Evolutionary conservation across 2,113 vertebrate genomes (phyloP).

Genomic region (Laterallus jamaicensis): DNA sequence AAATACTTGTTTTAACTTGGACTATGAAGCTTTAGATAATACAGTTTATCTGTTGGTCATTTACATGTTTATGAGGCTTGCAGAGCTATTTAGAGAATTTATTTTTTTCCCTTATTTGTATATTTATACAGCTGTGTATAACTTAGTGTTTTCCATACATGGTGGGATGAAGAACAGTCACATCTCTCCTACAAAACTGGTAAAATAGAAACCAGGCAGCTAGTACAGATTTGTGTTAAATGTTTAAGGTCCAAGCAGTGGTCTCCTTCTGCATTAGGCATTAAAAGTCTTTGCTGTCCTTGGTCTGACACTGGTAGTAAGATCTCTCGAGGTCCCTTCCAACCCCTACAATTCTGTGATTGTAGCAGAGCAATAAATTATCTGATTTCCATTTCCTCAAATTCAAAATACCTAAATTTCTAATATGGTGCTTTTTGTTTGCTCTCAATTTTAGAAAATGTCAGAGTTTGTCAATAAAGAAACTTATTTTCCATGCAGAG

Average conservation of each 20-base stretch:
- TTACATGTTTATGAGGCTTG: not conserved
- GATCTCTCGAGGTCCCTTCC: not conserved
- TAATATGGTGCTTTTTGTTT: not conserved
- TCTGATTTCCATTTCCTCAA: not conserved
- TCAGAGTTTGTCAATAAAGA: not conserved
- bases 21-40: not conserved
- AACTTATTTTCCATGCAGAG: constrained; percentile 33
- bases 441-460: not conserved
- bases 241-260: not conserved
- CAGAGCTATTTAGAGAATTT: not conserved
- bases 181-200: not conserved
- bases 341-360: not conserved
- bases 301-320: not conserved
- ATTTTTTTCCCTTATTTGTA: not conserved
- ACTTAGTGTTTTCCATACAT: not conserved
- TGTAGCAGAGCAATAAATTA: not conserved
- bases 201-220: not conserved
- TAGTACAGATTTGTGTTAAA: not conserved
- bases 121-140: not conserved
- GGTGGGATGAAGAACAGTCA: not conserved
- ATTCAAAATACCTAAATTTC: not conserved
- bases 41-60: not conserved
- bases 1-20: not conserved
- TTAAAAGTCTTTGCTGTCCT: not conserved
- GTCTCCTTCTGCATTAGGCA: not conserved